These are phyloP conservation scores for Ischnus inquisitorius DNA, from an alignment of 2,888 invertebrate species.

Conservation along the genomic window DNA sequence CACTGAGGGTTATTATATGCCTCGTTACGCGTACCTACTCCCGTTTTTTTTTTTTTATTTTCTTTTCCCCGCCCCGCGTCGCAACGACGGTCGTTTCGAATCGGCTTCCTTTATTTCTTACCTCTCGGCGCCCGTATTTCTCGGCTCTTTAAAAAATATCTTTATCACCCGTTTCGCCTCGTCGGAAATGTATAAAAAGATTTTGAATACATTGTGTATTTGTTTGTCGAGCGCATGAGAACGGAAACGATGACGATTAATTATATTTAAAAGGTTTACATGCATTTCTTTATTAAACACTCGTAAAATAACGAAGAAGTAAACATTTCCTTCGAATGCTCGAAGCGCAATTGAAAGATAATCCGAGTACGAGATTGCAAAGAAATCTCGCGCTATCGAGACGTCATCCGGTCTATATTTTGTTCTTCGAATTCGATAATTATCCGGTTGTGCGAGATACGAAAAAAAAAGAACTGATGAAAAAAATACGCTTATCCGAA, in stretches of 20 bases:
- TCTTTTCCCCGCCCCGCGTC: conserved; percentile 27
- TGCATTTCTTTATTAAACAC: not conserved
- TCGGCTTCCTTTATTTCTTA: conserved; percentile 26
- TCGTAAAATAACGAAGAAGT: not conserved
- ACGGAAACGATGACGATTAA: not conserved
- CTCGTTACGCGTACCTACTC: conserved; percentile 81
- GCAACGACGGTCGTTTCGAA: conserved; percentile 41
- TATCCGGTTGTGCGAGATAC: not conserved
- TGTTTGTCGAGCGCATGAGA: no score
- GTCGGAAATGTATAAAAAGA: not conserved
- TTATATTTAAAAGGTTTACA: not conserved
- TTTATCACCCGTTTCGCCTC: conserved; percentile 6
- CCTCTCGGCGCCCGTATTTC: not conserved
- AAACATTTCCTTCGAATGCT: not conserved
- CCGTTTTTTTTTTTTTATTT: conserved; percentile 15
- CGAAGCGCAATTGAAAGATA: no score
- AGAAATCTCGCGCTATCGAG: no score
- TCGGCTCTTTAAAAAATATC: not conserved
- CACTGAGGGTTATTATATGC: conserved; percentile 84
- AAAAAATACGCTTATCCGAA: no score
- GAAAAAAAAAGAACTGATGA: no score
- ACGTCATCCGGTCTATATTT: no score
- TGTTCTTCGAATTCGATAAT: no score
- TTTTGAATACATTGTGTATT: not conserved
- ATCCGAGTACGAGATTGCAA: no score